Conservation (phyloP, 2,113 vertebrate species). For the Ardeotis arabs region DNA sequence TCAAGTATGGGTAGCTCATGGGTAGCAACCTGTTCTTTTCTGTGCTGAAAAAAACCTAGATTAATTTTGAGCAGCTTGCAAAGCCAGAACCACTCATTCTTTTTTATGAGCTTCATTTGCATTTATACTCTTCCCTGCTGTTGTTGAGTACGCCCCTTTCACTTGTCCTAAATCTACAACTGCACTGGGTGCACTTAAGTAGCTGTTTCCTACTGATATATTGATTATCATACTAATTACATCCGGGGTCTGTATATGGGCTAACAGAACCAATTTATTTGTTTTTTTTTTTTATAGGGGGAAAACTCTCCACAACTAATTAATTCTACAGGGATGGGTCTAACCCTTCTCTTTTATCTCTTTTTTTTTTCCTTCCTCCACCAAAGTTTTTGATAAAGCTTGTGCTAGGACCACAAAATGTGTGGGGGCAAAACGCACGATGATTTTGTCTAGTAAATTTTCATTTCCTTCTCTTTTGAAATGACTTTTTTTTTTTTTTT, state of each 20-base stretch:
- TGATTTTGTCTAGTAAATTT: background rate
- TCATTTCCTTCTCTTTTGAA: background rate
- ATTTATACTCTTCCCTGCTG: conserved; percentile 72
- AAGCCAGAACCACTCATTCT: conserved; percentile 59
- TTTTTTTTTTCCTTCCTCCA: background rate
- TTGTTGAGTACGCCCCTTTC: conserved; percentile 65
- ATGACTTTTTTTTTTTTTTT: background rate
- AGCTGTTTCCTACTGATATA: conserved; percentile 79
- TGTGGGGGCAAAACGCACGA: background rate
- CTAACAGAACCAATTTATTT: conserved; percentile 77
- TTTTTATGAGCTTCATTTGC: conserved; percentile 74
- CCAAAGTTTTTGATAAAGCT: background rate
- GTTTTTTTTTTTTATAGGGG: conserved; percentile 40
- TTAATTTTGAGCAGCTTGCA: conserved; percentile 64
- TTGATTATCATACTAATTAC: conserved; percentile 87
- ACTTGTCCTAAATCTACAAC: conserved; percentile 73
- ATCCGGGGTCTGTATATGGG: conserved; percentile 62
- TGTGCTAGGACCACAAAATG: background rate
- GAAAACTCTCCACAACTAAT: conserved; percentile 74
- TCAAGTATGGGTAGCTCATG: background rate
- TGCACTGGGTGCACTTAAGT: conserved; percentile 68
- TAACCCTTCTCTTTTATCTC: background rate
- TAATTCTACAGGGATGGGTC: conserved; percentile 68
- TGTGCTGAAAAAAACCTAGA: background rate
- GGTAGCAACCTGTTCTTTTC: background rate